These are phyloP conservation scores for Hippocampus guttulatus DNA, from an alignment of 2,113 vertebrate species.

Conservation along the genomic window DNA sequence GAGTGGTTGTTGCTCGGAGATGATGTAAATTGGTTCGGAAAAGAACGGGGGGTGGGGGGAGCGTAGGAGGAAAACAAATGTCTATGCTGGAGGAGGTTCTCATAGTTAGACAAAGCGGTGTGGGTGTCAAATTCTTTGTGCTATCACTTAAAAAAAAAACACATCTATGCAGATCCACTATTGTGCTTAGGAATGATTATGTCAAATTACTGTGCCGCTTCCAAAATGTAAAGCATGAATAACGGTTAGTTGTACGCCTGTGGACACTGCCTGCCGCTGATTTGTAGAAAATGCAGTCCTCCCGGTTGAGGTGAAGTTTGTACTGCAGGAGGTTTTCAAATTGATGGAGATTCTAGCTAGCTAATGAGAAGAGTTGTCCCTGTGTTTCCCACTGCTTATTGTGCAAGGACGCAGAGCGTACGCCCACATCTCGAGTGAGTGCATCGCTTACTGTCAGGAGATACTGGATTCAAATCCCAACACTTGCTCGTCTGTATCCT, in stretches of 20 bases:
- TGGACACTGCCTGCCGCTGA: constrained; percentile 33
- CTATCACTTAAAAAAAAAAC: constrained; percentile 35
- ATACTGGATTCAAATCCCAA: too few species aligned
- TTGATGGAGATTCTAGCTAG: constrained; percentile 34
- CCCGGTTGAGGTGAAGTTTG: constrained; percentile 45
- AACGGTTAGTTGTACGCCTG: constrained; percentile 18
- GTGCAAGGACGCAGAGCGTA: constrained; percentile 33
- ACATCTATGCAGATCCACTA: constrained; percentile 29
- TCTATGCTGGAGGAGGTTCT: constrained; percentile 34
- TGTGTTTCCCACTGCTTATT: constrained; percentile 45
- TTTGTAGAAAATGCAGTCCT: constrained; percentile 37
- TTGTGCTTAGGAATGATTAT: constrained; percentile 46
- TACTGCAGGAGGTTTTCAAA: constrained; percentile 55
- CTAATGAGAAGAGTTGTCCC: constrained; percentile 31
- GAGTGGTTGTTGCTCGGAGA: not conserved
- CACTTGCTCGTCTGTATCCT: too few species aligned
- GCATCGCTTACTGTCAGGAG: constrained; percentile 13
- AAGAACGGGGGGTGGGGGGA: not conserved
- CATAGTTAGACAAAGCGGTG: constrained; percentile 38
- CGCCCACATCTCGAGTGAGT: constrained; percentile 41
- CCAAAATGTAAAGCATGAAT: constrained; percentile 28
- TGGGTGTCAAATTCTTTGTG: constrained; percentile 36
- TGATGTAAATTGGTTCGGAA: not conserved
- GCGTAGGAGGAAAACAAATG: constrained; percentile 40
- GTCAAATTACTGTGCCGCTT: constrained; percentile 28